These are phyloP conservation scores for Symphodus melops DNA, from an alignment of 2,113 vertebrate genomes.

Conservation along the genomic window DNA sequence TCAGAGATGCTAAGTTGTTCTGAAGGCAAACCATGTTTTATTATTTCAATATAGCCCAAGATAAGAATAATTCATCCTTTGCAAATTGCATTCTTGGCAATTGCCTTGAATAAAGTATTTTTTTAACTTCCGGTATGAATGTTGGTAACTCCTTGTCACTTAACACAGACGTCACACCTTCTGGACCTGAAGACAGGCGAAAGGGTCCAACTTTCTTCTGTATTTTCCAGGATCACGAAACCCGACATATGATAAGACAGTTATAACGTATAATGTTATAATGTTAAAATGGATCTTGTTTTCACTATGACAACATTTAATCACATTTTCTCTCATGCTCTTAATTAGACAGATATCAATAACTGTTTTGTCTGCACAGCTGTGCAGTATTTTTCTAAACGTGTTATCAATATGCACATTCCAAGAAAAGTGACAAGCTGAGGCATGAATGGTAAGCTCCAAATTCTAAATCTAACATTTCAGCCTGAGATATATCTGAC, in stretches of 20 bases:
- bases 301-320: background rate
- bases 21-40: too few species aligned
- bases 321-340: too few species aligned
- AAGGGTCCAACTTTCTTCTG: background rate
- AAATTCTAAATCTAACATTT: background rate
- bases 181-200: background rate
- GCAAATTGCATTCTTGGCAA: too few species aligned
- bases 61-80: too few species aligned
- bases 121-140: conserved; percentile 19
- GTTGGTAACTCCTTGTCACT: background rate
- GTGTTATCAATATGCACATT: conserved; percentile 14
- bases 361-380: too few species aligned
- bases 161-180: conserved; percentile 23
- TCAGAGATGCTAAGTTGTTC: too few species aligned
- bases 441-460: conserved; percentile 12
- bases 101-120: conserved; percentile 33
- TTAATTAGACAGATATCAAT: too few species aligned
- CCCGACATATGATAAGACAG: background rate
- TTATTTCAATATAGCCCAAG: too few species aligned
- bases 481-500: background rate
- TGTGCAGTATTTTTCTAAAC: background rate
- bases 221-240: conserved; percentile 49
- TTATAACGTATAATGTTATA: too few species aligned
- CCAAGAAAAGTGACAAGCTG: conserved; percentile 44
- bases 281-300: background rate